Percentiles rank a stretch among this genome's conserved stretches.
Evolutionary conservation across 35 echinoderm and acorn worm species (phyloP).

Genomic region (Chiridota heheva): DNA sequence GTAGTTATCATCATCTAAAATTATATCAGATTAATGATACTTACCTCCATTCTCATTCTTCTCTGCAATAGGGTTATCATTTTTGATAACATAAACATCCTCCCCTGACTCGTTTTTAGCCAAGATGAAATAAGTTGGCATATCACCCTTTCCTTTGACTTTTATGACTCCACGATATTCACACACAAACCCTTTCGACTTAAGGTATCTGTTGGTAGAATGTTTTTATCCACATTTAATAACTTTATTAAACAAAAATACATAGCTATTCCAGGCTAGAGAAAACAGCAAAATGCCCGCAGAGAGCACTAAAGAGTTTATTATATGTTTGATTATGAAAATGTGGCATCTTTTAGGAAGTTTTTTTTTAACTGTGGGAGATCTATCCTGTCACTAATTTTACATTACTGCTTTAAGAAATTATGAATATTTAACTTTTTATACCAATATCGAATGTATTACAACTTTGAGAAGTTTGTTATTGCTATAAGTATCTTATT

Average conservation of each 20-base stretch:
- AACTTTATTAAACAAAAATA: too few relatives aligned
- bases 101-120: neutral
- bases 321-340: neutral
- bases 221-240: too few relatives aligned
- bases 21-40: too few relatives aligned
- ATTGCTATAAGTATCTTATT: too few relatives aligned
- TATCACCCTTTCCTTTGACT: constrained; percentile 81
- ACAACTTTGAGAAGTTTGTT: too few relatives aligned
- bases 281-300: neutral
- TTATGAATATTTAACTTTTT: too few relatives aligned
- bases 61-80: too few relatives aligned
- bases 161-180: constrained; percentile 62
- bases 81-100: constrained; percentile 4
- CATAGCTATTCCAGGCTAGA: neutral
- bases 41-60: neutral
- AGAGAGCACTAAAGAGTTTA: neutral
- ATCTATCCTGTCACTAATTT: too few relatives aligned
- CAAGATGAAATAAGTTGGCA: constrained; percentile 71
- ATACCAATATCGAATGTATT: too few relatives aligned
- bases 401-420: too few relatives aligned
- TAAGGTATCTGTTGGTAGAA: constrained; percentile 5
- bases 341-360: neutral
- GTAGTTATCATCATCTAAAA: too few relatives aligned
- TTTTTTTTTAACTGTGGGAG: neutral
- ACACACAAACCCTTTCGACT: constrained; percentile 25